Evolutionary conservation across 2,797 vertebrate genomes (phyloP).

Genomic region (Lates japonicus): DNA sequence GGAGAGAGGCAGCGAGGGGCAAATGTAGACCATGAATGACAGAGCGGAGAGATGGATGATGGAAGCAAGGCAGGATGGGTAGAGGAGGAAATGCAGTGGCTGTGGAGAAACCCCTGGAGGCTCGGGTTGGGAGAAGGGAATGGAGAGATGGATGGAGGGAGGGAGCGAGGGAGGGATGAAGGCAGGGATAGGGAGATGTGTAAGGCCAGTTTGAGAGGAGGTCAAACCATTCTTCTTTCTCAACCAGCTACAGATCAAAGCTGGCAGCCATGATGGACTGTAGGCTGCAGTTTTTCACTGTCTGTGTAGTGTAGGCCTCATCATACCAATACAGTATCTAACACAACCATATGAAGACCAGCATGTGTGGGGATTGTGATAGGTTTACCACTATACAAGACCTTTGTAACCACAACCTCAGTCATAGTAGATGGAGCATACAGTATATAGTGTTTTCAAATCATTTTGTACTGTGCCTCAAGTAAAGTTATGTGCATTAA

Average conservation of each 20-base stretch:
- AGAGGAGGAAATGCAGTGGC: constrained; percentile 63
- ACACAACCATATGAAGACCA: constrained; percentile 2
- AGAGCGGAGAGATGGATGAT: constrained; percentile 64
- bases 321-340: constrained; percentile 44
- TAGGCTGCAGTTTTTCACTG: constrained; percentile 33
- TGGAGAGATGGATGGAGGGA: constrained; percentile 62
- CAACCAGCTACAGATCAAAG: constrained; percentile 59
- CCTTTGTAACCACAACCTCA: not conserved
- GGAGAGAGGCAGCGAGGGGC: constrained; percentile 45
- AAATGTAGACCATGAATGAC: constrained; percentile 70
- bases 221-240: constrained; percentile 64
- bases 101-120: constrained; percentile 74
- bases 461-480: not conserved
- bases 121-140: constrained; percentile 57
- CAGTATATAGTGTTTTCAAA: constrained; percentile 1
- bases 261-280: constrained; percentile 41
- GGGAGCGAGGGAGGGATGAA: constrained; percentile 49
- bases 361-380: constrained; percentile 14
- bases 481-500: not conserved
- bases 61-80: constrained; percentile 62
- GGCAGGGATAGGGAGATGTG: constrained; percentile 40
- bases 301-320: constrained; percentile 24
- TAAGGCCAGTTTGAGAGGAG: constrained; percentile 65
- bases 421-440: not conserved
- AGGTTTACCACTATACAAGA: not conserved